Percentiles rank a stretch among this genome's conserved stretches.
These are phyloP conservation scores for Phasianus colchicus DNA, from an alignment of 2,113 vertebrate genomes.

Conservation along the genomic window DNA sequence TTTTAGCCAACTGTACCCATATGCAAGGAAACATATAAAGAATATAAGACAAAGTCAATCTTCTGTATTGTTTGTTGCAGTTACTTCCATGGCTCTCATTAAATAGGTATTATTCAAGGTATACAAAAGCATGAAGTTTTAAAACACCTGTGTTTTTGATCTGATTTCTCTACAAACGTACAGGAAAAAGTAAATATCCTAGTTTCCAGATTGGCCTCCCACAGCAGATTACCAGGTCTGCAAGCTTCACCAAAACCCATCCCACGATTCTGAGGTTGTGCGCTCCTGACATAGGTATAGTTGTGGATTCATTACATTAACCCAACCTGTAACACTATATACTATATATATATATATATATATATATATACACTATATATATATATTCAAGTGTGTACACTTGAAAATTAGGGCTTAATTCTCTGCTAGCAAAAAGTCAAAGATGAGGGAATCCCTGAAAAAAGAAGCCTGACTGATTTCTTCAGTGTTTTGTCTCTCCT, in stretches of 20 bases:
- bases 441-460: not conserved
- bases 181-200: not conserved
- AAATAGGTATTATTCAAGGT: not conserved
- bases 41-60: slow-evolving; percentile 25
- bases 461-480: not conserved
- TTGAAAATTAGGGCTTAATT: not conserved
- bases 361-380: too few species aligned
- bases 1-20: not conserved
- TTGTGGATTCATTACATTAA: not conserved
- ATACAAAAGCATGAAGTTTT: not conserved
- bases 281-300: not conserved
- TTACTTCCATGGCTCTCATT: not conserved
- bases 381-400: not conserved
- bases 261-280: rapidly evolving
- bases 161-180: not conserved
- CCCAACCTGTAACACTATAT: not conserved
- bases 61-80: not conserved
- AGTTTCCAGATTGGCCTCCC: not conserved
- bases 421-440: not conserved
- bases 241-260: not conserved
- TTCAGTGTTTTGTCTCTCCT: not conserved
- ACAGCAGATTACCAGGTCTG: not conserved
- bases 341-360: too few species aligned
- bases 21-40: not conserved
- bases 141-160: not conserved